Evolutionary conservation across 2,113 vertebrate genomes (phyloP).

Genomic region (Phylloscopus whistleri): DNA sequence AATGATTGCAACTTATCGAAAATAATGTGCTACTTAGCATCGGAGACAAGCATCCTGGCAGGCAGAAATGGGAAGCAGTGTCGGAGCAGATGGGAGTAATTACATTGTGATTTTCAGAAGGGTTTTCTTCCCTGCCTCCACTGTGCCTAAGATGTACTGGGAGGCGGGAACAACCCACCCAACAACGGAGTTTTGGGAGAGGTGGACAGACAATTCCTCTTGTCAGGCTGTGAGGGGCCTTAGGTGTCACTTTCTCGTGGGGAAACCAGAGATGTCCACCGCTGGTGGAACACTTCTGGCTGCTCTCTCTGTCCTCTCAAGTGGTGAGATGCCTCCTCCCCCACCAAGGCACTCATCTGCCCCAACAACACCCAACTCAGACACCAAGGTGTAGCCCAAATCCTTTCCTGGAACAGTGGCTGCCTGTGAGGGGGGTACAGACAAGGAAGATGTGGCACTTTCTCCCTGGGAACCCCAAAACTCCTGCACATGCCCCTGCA

Average conservation of each 20-base stretch:
- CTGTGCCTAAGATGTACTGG: constrained; percentile 29
- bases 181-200: background rate
- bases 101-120: constrained; percentile 72
- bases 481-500: accelerated
- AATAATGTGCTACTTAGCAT: constrained; percentile 78
- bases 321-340: background rate
- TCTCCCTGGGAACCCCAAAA: background rate
- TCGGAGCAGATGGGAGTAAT: constrained; percentile 77
- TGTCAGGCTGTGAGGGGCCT: background rate
- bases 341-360: background rate
- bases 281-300: background rate
- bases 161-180: background rate
- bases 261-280: background rate
- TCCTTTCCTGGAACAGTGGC: background rate
- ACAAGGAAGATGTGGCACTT: accelerated
- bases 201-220: background rate
- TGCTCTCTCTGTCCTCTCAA: background rate
- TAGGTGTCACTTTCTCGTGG: background rate
- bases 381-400: background rate
- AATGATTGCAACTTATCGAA: constrained; percentile 77
- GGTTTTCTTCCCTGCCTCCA: constrained; percentile 59
- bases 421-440: accelerated
- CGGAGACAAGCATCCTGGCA: constrained; percentile 73
- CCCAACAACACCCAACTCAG: accelerated
- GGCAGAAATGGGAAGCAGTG: constrained; percentile 67